Percentiles rank a stretch among this genome's conserved stretches.
phyloP scores from a whole-genome alignment of 2,888 invertebrate genomes.

The Tanytarsus gracilentus region DNA sequence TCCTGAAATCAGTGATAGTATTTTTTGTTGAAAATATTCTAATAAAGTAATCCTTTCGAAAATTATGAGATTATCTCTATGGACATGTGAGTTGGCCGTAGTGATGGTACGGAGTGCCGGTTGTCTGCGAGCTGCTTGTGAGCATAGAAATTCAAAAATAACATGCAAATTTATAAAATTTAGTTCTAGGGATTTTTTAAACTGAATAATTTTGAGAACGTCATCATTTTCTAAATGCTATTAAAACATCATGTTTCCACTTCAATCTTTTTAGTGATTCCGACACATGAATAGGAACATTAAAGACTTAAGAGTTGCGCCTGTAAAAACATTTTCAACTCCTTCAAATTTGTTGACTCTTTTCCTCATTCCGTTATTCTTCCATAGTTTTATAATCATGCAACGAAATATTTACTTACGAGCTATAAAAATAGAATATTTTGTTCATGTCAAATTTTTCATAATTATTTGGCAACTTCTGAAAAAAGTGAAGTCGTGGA shows the following conservation, averaged over 20 bases:
- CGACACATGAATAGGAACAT: conserved; percentile 14
- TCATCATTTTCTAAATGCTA: no score
- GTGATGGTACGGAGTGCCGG: no score
- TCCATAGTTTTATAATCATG: not conserved
- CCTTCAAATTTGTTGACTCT: conserved; percentile 18
- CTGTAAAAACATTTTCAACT: conserved; percentile 15
- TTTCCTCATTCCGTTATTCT: conserved; percentile 10
- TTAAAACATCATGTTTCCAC: conserved; percentile 28
- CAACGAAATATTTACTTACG: conserved; percentile 1
- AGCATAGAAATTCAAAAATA: no score
- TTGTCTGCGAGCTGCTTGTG: no score
- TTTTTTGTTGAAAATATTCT: no score
- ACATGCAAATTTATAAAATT: no score
- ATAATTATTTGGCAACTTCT: not conserved
- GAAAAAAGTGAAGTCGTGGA: not conserved
- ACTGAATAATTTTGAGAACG: no score
- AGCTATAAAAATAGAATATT: not conserved
- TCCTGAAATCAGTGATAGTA: no score
- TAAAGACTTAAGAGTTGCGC: not conserved
- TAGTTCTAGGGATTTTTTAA: no score
- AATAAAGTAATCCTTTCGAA: no score
- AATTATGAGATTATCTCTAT: no score
- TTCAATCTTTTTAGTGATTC: conserved; percentile 22
- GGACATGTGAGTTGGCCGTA: no score
- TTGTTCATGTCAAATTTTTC: not conserved